Conservation (phyloP, 2,797 vertebrate genomes). For the Silurus lanzhouensis region DNA sequence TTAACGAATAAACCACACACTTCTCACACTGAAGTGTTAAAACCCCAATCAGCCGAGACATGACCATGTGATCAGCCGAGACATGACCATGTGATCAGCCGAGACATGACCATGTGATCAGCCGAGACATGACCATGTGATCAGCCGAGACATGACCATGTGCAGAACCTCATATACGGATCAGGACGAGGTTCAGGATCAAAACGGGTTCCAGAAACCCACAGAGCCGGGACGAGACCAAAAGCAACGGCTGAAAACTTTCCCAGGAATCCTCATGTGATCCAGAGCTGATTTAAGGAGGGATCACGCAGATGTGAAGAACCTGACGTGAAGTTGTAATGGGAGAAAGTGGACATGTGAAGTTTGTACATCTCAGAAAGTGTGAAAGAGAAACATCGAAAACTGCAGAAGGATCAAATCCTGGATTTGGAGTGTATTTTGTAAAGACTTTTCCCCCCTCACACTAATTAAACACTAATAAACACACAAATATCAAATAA, state of each 20-base stretch:
- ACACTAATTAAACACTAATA: not conserved
- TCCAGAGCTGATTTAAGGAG: too few species aligned
- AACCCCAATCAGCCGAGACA: too few species aligned
- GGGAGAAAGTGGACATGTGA: not conserved
- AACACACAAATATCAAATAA: not conserved
- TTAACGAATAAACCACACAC: not conserved
- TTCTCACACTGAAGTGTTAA: not conserved
- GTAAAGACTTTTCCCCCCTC: not conserved
- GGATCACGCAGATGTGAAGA: not conserved
- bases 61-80: too few species aligned
- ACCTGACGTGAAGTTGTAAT: not conserved
- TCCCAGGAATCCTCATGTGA: not conserved
- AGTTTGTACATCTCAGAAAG: too few species aligned
- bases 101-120: too few species aligned
- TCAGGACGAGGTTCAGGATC: not conserved
- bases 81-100: too few species aligned
- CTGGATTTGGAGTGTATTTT: not conserved
- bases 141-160: too few species aligned
- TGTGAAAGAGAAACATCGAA: not conserved
- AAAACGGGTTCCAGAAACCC: not conserved
- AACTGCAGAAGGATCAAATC: not conserved
- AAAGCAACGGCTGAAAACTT: not conserved
- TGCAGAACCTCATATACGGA: not conserved
- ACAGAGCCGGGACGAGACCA: not conserved
- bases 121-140: too few species aligned